A percentile compares a stretch with the other conserved stretches of the same genome.
Evolutionary conservation across 92 coral and sea anemone species (phyloP).

Genomic region (Heliopora coerulea): DNA sequence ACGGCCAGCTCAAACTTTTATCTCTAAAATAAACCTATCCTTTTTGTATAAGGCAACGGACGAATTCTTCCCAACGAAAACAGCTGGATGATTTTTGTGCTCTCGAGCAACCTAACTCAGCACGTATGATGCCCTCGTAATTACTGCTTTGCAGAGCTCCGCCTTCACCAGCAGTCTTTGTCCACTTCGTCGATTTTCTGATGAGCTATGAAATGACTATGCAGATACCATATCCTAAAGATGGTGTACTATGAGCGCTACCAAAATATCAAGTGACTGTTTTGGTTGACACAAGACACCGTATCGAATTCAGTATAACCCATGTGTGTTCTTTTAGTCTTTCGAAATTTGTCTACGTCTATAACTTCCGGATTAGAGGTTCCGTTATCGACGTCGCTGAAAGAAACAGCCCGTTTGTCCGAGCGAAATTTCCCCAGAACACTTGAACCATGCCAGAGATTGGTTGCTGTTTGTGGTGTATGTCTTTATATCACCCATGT

Average conservation of each 20-base stretch:
- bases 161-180: background rate
- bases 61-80: no score
- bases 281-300: background rate
- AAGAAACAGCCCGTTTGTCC: constrained; percentile 3
- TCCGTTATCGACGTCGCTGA: background rate
- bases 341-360: background rate
- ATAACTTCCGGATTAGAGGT: constrained; percentile 4
- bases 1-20: background rate
- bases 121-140: no score
- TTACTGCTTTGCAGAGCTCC: background rate
- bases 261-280: background rate
- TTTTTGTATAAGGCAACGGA: no score
- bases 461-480: no score
- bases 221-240: no score
- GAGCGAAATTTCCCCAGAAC: no score
- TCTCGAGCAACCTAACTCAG: no score
- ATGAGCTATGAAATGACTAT: background rate
- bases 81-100: background rate
- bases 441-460: no score
- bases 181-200: background rate
- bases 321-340: background rate
- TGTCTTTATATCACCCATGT: no score
- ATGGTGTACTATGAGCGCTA: no score
- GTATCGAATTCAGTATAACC: background rate
- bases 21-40: background rate